Evolutionary conservation across 2,888 invertebrate genomes (phyloP).

Genomic region (Hydroisotoma schaefferi): DNA sequence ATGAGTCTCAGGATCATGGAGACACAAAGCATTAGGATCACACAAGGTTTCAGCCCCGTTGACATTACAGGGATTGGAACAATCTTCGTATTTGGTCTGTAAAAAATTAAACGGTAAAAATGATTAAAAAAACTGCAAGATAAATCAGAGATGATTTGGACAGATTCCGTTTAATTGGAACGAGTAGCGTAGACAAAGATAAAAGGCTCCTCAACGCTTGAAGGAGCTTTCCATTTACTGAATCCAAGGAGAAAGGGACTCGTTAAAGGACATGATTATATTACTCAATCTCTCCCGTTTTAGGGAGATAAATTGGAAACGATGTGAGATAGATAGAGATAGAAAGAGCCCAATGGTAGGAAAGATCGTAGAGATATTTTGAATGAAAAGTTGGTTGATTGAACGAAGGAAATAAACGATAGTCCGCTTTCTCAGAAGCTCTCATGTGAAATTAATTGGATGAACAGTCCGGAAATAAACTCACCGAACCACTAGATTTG

Average conservation of each 20-base stretch:
- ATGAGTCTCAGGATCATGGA: constrained; percentile 80
- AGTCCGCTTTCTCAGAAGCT: too few species aligned
- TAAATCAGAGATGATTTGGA: constrained; percentile 35
- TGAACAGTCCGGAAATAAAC: constrained; percentile 50
- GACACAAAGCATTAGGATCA: constrained; percentile 80
- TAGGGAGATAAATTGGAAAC: too few species aligned
- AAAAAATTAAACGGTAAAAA: constrained; percentile 21
- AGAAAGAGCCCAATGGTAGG: too few species aligned
- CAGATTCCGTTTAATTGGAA: too few species aligned
- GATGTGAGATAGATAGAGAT: too few species aligned
- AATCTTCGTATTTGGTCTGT: constrained; percentile 73
- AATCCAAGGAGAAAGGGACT: constrained; percentile 5
- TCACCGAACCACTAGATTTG: constrained; percentile 72
- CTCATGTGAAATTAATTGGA: too few species aligned
- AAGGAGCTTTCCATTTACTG: constrained; percentile 1
- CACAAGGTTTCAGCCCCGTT: constrained; percentile 77
- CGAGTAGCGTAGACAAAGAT: not conserved
- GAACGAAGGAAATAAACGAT: too few species aligned
- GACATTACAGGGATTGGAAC: constrained; percentile 87
- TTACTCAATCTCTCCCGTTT: too few species aligned
- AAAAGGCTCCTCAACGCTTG: not conserved
- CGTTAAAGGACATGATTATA: constrained; percentile 7
- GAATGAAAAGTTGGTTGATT: too few species aligned
- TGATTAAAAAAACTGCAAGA: constrained; percentile 32
- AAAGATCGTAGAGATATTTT: too few species aligned